Base-by-base conservation (phyloP, 2,113 vertebrate genomes). In the Platichthys stellatus region DNA sequence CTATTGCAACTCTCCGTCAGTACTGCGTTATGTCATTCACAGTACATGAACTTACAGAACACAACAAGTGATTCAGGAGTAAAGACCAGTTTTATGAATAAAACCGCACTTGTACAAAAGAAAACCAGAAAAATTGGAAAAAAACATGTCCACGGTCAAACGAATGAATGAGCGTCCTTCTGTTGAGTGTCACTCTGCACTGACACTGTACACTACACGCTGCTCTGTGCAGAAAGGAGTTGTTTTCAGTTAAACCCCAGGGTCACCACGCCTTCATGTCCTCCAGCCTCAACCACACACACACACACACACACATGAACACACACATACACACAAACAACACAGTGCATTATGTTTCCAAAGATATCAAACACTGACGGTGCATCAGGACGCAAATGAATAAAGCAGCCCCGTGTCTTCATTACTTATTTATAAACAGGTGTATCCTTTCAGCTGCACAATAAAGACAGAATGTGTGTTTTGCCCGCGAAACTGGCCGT, bases 401-500 rank as follows among this genome's bases (percentile, higher is more conserved):
- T 65, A 58, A 80, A 68, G 60, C 72, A 21, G 51, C 40, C 24
- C 24, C 31, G 66, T 63, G 35, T 63, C 47, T 54, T 51, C 60
- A 17, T 62, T 63, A 81, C 63, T 69, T 78, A 78, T 84, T 70
- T 75, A 76, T 74, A 69, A 74, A 74, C 40, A 18, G 47, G 69
- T 72, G 78, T 35, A 11, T 35, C 49, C 68, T 59, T 78, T 64
- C 31, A 72, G 85, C 68, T 65, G 78, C 56, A 65, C 79, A 76
- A 69, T 75, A 47, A 69, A 59, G 67, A 72, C 15, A 24, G 56
- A 80, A 68, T 78, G 38, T 59, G 64, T 35, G 73, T 38, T 64
- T 72, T 69, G 69, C 75, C 77, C 76, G 81, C 82, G 71, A 79
- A 71, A 86, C 58, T 69, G 69, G 80, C 80, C 12, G 1, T 21